Evolutionary conservation across 2,888 invertebrate genomes (phyloP), one percentile per base, ranked within the genome.

Genomic region (Drosophila buzzatii): DNA sequence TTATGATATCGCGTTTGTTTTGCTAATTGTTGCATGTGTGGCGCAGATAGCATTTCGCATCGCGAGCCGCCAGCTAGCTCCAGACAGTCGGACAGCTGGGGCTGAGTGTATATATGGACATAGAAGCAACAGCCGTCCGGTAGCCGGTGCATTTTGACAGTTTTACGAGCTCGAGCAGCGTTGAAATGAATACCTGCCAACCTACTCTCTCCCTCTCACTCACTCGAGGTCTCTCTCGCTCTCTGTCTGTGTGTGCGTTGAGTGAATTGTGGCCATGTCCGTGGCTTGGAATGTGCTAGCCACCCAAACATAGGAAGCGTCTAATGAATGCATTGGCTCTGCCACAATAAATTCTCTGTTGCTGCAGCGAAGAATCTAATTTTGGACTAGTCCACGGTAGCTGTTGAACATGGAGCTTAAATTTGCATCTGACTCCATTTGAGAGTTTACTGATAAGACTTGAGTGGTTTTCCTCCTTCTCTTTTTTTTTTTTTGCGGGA

Each of bases 1-100:
- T 90, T 86, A 90, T 86, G 90, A 88, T 82, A 86, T 90, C 81
- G 85, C 88, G 89, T 90, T 90, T 88, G 89, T 88, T 88, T 88
- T 88, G 89, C 89, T 88, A 88, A 88, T 88, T 85, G 86, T 87
- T 90, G 90, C 86, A 87, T 87, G 86, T 90, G 90, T 87, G 86
- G 86, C 86, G 86, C 76, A 88, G 89, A 90, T 85, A 85, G 90
- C 89, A 85, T 85, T 85, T 85, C 87, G 39, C 53, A 52, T 33
- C 3, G 14, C 49, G 60, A 63, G 71, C 76, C 72, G 68, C 71
- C 66, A 70, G 72, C 82, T 69, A 61, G 55, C 9, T 14, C 44
- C 16, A 44, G 66, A 59, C 68, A 61, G 45, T 20, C 49, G 16
- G 70, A 47, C 37, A 64, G 74, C 16, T 35, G 55, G 74, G 55